Evolutionary conservation across 35 echinoderm and acorn worm genomes (phyloP).

Genomic region (Anneissia japonica): DNA sequence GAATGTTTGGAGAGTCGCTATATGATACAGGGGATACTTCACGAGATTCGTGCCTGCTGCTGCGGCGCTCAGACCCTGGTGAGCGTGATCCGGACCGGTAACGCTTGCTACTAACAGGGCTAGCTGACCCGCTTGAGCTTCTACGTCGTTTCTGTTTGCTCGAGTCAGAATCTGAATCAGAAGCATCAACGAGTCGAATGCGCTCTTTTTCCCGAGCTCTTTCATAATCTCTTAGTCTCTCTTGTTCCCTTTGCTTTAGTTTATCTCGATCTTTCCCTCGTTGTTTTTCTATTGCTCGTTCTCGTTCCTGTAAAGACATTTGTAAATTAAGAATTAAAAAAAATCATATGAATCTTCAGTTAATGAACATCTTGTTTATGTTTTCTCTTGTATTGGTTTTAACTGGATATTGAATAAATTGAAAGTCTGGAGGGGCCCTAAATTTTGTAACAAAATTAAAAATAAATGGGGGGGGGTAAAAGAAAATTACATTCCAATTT

Average conservation of each 20-base stretch:
- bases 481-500: too few relatives aligned
- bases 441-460: neutral
- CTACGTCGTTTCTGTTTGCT: slow-evolving; percentile 28
- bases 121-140: slow-evolving; percentile 20
- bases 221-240: slow-evolving; percentile 74
- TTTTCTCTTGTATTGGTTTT: neutral
- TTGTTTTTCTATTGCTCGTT: slow-evolving; percentile 71
- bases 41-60: slow-evolving; percentile 16
- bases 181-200: slow-evolving; percentile 56
- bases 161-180: slow-evolving; percentile 38
- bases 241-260: slow-evolving; percentile 53
- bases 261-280: slow-evolving; percentile 65
- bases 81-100: slow-evolving; percentile 56
- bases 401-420: neutral
- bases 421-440: neutral
- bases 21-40: slow-evolving; percentile 55
- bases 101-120: slow-evolving; percentile 26
- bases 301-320: slow-evolving; percentile 56
- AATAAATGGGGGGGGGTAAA: too few relatives aligned
- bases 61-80: slow-evolving; percentile 37
- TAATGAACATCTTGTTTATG: neutral
- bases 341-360: neutral
- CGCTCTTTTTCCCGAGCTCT: slow-evolving; percentile 70
- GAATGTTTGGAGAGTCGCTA: slow-evolving; percentile 54
- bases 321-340: neutral